A percentile compares a stretch with the other conserved stretches of the same genome.
Conservation (phyloP, 1,140 invertebrate species). For the Anastatus disparis region DNA sequence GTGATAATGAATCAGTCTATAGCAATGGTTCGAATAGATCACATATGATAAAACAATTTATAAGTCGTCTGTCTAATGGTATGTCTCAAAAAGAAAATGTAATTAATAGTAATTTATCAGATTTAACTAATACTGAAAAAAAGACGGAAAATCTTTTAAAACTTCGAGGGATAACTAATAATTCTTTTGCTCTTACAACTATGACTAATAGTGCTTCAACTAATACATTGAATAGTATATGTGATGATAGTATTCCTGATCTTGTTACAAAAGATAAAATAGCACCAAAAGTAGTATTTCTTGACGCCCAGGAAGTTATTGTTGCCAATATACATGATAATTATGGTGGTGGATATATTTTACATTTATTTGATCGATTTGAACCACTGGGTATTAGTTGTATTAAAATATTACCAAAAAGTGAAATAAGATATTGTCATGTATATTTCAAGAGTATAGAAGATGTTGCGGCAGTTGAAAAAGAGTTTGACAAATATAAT, state of each 20-base stretch:
- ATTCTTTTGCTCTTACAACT: neutral
- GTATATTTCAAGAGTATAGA: slow-evolving; percentile 52
- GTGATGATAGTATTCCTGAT: slow-evolving; percentile 11
- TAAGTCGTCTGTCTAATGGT: neutral
- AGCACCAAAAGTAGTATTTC: slow-evolving; percentile 2
- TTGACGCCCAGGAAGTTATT: slow-evolving; percentile 50
- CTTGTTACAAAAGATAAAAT: neutral
- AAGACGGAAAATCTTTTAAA: too few species aligned
- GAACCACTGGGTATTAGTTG: slow-evolving; percentile 50
- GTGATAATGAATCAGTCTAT: neutral
- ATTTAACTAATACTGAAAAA: too few species aligned
- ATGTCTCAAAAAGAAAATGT: too few species aligned
- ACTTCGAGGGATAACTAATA: too few species aligned
- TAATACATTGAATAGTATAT: neutral
- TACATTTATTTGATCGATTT: slow-evolving; percentile 54
- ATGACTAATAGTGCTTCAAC: neutral
- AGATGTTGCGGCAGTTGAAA: slow-evolving; percentile 44
- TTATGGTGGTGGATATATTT: slow-evolving; percentile 48
- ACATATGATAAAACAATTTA: too few species aligned
- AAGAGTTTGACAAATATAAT: slow-evolving; percentile 48
- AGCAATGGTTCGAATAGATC: neutral
- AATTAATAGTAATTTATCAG: too few species aligned
- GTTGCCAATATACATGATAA: slow-evolving; percentile 53
- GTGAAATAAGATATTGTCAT: slow-evolving; percentile 51
- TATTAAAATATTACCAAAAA: slow-evolving; percentile 38